Base-by-base conservation (phyloP, 1,140 invertebrate genomes). In the Meteorus sp. region DNA sequence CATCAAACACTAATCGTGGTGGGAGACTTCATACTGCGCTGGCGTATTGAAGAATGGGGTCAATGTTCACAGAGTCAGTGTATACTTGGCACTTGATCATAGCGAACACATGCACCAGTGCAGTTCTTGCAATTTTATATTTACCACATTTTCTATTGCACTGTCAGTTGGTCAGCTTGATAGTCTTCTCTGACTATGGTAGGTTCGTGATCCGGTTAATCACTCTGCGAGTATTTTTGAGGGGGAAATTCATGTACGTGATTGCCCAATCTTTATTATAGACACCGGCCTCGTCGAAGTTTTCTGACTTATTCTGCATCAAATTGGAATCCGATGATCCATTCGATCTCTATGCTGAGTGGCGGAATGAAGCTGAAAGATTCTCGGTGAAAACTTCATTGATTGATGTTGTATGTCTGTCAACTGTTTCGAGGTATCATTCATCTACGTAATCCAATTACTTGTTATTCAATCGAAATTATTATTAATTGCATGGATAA, bases 351-450 rank as follows among this genome's bases (percentile, higher is more conserved):
- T 83, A 82, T 59, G 73, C 65, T 15, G 64, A 72, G 19, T 83
- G 82, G 82, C 59, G 66, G 4, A 59, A 66, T 1, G 74, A 79
- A 33, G 70, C 73, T 2, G 64, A 55, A 13, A 73, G 50, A 56
- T 72, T 66, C 50, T 70, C 65, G 0, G 58, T 56, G 0, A 64
- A 52, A 1, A 33, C n/a, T n/a, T n/a, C n/a, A n/a, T n/a, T 65
- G 4, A 67, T 74, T 17, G 72, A 74, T 53, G 67, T 70, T 7
- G 70, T 80, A 48, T 82, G 81, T 60, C 63, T 83, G n/a, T 67
- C 79, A 0, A 82, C 81, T 0, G 66, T 73, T 11, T 75, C 76
- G 6, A 78, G 75, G 81, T 82, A 58, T 65, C 73, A 70, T 47
- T 58, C 47, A n/a, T 25, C 45, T 20, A 22, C 25, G 9, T 23